Percentiles rank a stretch among this genome's conserved stretches.
These are phyloP conservation scores for Ceratoteleas bidentatus DNA, from an alignment of 1,140 invertebrate genomes.

Conservation along the genomic window DNA sequence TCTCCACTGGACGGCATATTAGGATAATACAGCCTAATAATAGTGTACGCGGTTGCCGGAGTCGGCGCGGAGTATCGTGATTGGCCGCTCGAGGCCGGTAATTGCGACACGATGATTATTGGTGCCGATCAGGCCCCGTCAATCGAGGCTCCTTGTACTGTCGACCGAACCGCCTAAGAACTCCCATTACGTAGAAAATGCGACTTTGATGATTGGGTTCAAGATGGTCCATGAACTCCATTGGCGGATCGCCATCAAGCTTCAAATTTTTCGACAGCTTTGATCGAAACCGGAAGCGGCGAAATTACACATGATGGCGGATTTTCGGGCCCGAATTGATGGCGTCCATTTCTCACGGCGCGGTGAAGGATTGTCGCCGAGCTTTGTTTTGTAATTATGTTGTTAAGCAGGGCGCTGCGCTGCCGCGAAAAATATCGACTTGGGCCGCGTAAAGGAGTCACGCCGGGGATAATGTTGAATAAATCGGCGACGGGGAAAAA, in stretches of 20 bases:
- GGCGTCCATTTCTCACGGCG: constrained; percentile 27
- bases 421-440: too few species aligned
- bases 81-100: constrained; percentile 73
- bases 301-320: constrained; percentile 41
- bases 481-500: too few species aligned
- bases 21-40: constrained; percentile 79
- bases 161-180: constrained; percentile 68
- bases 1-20: constrained; percentile 71
- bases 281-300: constrained; percentile 57
- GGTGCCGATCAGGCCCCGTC: constrained; percentile 68
- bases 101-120: constrained; percentile 76
- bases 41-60: constrained; percentile 67
- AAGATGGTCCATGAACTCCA: constrained; percentile 6
- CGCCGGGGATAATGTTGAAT: too few species aligned
- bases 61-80: constrained; percentile 53
- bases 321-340: constrained; percentile 34
- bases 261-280: constrained; percentile 56
- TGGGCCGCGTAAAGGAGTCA: too few species aligned
- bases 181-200: constrained; percentile 78
- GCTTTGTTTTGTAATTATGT: constrained; percentile 27
- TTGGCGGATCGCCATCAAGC: constrained; percentile 23
- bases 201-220: constrained; percentile 80
- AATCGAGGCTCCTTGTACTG: constrained; percentile 57
- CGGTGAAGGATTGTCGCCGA: constrained; percentile 30
- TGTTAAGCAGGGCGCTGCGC: too few species aligned